A percentile compares a stretch with the other conserved stretches of the same genome.
Conservation (phyloP, 2,113 vertebrate species). For the Blennius ocellaris region DNA sequence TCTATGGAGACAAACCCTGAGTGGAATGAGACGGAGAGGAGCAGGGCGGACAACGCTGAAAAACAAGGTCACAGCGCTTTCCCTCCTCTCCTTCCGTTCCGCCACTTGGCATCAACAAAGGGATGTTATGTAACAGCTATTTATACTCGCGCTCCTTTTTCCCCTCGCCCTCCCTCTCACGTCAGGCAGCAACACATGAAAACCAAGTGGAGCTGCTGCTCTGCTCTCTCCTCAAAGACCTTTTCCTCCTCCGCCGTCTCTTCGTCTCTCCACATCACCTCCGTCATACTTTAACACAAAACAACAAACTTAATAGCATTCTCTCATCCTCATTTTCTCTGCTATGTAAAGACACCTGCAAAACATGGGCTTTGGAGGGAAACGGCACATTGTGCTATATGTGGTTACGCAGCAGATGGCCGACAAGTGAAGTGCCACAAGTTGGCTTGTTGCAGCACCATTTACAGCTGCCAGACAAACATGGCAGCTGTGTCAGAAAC, state of each 20-base stretch:
- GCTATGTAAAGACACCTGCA: slow-evolving; percentile 8
- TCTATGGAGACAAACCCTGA: slow-evolving; percentile 78
- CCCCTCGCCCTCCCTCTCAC: slow-evolving; percentile 62
- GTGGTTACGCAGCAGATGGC: slow-evolving; percentile 29
- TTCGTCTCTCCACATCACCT: background rate
- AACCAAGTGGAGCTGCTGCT: slow-evolving; percentile 60
- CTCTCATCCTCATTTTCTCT: no score
- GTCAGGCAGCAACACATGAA: slow-evolving; percentile 70
- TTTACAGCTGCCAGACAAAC: slow-evolving; percentile 27
- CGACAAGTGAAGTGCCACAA: slow-evolving; percentile 45
- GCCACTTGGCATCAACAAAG: slow-evolving; percentile 84
- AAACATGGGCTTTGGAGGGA: slow-evolving; percentile 18
- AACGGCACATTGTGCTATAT: slow-evolving; percentile 8
- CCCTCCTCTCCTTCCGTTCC: slow-evolving; percentile 79
- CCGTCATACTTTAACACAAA: background rate
- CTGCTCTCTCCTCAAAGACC: slow-evolving; percentile 11
- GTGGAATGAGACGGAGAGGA: slow-evolving; percentile 70
- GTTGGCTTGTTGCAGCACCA: slow-evolving; percentile 35
- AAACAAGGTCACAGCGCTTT: slow-evolving; percentile 84
- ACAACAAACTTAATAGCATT: no score
- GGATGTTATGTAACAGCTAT: slow-evolving; percentile 85
- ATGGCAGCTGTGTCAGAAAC: background rate
- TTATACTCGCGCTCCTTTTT: slow-evolving; percentile 76
- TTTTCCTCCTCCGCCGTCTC: slow-evolving; percentile 1
- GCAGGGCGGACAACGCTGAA: slow-evolving; percentile 73